Base-by-base conservation (phyloP, 2,888 invertebrate genomes). In the Lathronympha strigana region DNA sequence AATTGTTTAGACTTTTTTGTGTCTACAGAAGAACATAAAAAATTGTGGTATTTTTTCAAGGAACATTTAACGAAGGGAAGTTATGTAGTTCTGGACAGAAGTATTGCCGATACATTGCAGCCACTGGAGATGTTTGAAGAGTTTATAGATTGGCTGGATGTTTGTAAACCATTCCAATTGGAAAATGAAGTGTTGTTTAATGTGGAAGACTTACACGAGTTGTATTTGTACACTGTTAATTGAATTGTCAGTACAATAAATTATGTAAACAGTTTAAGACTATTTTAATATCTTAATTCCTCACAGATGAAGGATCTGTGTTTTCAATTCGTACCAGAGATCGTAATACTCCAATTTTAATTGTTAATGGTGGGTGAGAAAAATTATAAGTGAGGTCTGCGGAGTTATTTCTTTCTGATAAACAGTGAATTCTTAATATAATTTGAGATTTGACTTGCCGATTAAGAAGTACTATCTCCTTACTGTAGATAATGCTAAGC, bases 1-100 rank as follows among this genome's bases (percentile, higher is more conserved):
- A 95, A 95, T 84, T 93, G 94, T 1, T 93, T 95, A 76, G 95
- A 95, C 74, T 95, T 95, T 78, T 95, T 95, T 86, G 86, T 94
- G 67, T 83, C 93, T 45, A 78, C 83, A 61, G 90, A 93, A 36
- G 90, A 93, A 61, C 95, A 95, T 76, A 92, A 83, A 67, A 79
- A 92, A 70, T 92, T 94, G 70, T 95, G 95, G 95, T 79, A 84
- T 67, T 94, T 93, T 75, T 86, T 95, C 11, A 91, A 89, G 67
- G 84, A 90, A 62, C 80, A 90, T 71, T 79, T 94, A 0, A 93
- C 88, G 73, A 92, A 91, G 71, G 94, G 94, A 17, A 90, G 93
- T 33, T 87, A 93, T 68, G 73, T 95, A 13, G 86, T 95, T 13
- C 92, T 93, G 5, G 91, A 93, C 53, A 94, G 95, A 67, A 90